Conservation (phyloP, 2,888 invertebrate genomes). For the Sepioteuthis lessoniana region DNA sequence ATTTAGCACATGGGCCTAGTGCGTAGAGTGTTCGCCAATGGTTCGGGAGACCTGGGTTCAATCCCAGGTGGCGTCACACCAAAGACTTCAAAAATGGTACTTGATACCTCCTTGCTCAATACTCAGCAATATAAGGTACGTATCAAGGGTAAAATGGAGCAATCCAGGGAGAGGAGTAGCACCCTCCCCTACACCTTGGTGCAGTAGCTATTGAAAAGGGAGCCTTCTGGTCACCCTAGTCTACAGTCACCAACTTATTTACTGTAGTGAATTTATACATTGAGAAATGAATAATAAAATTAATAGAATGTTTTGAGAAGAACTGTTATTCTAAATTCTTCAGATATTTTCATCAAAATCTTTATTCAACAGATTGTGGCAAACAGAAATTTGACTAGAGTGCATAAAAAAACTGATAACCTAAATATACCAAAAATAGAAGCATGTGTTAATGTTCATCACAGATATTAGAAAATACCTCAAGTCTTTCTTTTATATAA, state of each 20-base stretch:
- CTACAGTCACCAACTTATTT: too few species aligned
- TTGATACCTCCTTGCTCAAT: background rate
- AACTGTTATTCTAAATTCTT: background rate
- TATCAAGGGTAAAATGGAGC: too few species aligned
- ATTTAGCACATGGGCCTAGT: too few species aligned
- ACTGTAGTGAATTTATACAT: background rate
- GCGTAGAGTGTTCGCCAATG: too few species aligned
- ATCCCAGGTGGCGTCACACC: too few species aligned
- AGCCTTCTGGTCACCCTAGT: too few species aligned
- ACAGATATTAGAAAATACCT: background rate
- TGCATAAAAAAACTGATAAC: background rate
- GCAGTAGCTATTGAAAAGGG: too few species aligned
- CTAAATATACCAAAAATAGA: background rate
- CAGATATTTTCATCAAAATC: background rate
- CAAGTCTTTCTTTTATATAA: background rate
- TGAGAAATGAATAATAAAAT: background rate
- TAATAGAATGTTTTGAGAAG: background rate
- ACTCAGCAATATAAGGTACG: too few species aligned
- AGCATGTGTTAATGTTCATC: background rate
- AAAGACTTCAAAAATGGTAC: background rate
- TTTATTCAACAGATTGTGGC: background rate
- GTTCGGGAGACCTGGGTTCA: too few species aligned
- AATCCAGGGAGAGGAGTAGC: too few species aligned
- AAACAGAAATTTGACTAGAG: background rate
- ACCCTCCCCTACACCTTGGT: too few species aligned